Conservation (phyloP, 1,140 invertebrate species). For the Pseudomyrmex gracilis region DNA sequence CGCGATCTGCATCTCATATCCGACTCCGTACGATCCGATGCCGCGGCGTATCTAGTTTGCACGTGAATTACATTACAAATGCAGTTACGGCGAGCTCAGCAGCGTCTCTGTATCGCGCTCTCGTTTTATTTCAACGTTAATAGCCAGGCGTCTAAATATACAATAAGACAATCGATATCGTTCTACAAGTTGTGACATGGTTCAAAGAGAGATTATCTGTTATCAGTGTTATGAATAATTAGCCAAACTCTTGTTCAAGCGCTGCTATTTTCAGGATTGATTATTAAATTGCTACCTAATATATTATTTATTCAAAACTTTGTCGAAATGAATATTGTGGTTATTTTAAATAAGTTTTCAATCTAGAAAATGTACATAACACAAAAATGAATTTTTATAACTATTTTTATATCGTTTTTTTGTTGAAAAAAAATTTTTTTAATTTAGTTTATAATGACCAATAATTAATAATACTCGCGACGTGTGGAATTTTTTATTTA, state of each 20-base stretch:
- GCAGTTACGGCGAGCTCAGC: constrained; percentile 30
- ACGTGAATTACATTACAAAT: constrained; percentile 63
- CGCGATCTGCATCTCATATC: constrained; percentile 64
- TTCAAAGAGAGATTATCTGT: constrained; percentile 3
- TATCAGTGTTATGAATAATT: constrained; percentile 8
- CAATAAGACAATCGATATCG: constrained; percentile 18
- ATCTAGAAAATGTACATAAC: too few relatives aligned
- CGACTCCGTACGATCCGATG: constrained; percentile 49
- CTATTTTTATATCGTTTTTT: too few relatives aligned
- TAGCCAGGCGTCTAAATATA: constrained; percentile 17
- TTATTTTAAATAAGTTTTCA: too few relatives aligned
- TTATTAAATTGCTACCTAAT: neutral
- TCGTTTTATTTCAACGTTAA: constrained; percentile 53
- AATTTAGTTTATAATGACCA: neutral
- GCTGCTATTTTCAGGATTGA: too few relatives aligned
- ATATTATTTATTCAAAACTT: neutral
- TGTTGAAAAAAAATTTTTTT: neutral
- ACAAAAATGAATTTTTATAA: too few relatives aligned
- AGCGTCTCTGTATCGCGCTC: constrained; percentile 20
- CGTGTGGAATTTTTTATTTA: constrained; percentile 6
- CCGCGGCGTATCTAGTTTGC: constrained; percentile 51
- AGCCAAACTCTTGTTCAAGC: too few relatives aligned
- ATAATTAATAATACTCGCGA: neutral
- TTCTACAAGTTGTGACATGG: neutral
- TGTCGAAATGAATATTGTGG: too few relatives aligned